Base-by-base conservation (phyloP, 2,797 vertebrate species). In the Syngnathus rostellatus region DNA sequence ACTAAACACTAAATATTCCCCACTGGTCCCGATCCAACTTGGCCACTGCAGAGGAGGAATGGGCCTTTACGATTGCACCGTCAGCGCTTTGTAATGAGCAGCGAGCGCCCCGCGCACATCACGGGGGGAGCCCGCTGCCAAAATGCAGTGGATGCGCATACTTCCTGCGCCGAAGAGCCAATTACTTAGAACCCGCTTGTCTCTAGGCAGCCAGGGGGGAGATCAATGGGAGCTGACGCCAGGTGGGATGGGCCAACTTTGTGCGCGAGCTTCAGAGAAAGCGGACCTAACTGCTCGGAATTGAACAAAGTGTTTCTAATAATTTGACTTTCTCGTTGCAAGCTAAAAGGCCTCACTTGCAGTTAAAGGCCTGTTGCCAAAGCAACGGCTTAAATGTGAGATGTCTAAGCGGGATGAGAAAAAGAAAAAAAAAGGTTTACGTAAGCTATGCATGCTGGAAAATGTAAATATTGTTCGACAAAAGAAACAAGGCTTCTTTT, bases 51-150 rank as follows among this genome's bases (percentile, higher is more conserved):
- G 83, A 84, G 87, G 83, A 83, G 77, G 78, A 77, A 73, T 67
- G 69, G 76, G 76, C 48, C 74, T 78, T 76, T 67, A 57, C 75
- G 40, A 62, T 76, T 83, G 86, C 83, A 78, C 65, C 41, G 79
- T 88, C 88, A 88, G 86, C 88, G 82, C 71, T 87, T 87, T 86
- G 64, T 86, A 86, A 88, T 85, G 82, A 88, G 81, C 62, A 1
- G 82, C 80, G 79, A 82, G 80, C 80, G 76, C 78, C 83, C 85
- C 31, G 31, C 31, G 77, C 64, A 75, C 67, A 84, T 85, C 61
- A 65, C 50, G 70, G 81, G 83, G 81, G 83, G 71, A 72, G 86
- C 80, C 80, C 78, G 71, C 63, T 82, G 73, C 77, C 80, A 81
- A 78, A 72, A 69, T 84, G 77, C 77, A 68, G 77, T 62, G 66